Evolutionary conservation across 2,888 invertebrate genomes (phyloP).

Genomic region (Drosophila mercatorum): DNA sequence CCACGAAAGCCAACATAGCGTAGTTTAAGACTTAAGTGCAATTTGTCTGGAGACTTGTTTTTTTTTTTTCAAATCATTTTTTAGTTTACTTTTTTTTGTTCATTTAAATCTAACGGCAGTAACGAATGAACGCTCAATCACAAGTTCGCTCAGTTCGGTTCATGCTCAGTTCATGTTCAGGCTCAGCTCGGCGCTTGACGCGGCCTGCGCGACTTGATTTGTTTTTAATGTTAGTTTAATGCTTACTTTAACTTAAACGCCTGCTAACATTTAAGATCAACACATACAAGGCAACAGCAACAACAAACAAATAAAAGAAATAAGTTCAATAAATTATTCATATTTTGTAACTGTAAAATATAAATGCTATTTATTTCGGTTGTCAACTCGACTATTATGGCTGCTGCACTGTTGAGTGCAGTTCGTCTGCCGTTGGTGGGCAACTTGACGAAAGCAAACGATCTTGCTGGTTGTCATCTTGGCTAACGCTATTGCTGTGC

Average conservation of each 20-base stretch:
- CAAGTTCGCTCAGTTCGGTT: slow-evolving; percentile 14
- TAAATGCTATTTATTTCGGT: slow-evolving; percentile 2
- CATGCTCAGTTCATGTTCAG: slow-evolving; percentile 8
- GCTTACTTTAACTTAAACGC: slow-evolving; percentile 60
- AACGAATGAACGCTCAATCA: slow-evolving; percentile 35
- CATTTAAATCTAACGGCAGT: slow-evolving; percentile 28
- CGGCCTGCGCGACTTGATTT: slow-evolving; percentile 49
- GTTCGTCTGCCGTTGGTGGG: not conserved
- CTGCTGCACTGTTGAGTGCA: not conserved
- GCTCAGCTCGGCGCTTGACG: slow-evolving; percentile 12
- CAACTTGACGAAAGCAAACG: not conserved
- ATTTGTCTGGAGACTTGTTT: slow-evolving; percentile 36
- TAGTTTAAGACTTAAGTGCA: slow-evolving; percentile 53
- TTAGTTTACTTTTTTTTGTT: slow-evolving; percentile 7
- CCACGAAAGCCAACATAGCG: slow-evolving; percentile 34
- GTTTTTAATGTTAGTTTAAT: slow-evolving; percentile 75
- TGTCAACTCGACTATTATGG: not conserved
- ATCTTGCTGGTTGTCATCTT: not conserved
- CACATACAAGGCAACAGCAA: slow-evolving; percentile 23
- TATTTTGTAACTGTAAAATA: slow-evolving; percentile 57
- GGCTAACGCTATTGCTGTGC: not conserved
- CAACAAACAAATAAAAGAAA: slow-evolving; percentile 38
- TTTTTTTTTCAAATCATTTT: not conserved
- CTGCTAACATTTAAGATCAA: slow-evolving; percentile 68
- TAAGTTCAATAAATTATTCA: slow-evolving; percentile 75